Base-by-base conservation (phyloP, 2,888 invertebrate genomes). In the Piscicola geometra region DNA sequence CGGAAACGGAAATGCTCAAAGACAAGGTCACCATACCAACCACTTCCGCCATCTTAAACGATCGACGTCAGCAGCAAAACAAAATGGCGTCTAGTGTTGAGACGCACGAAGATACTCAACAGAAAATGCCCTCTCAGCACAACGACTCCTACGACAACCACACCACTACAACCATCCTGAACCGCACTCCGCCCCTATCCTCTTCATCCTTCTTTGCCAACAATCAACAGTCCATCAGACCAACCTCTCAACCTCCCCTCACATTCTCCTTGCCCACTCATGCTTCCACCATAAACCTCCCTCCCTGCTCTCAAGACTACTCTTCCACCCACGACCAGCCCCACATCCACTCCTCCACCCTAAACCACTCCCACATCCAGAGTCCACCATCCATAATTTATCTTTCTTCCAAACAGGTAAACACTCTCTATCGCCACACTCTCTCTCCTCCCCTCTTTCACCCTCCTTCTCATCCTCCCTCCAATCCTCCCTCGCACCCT, bases 1-100 rank as follows among this genome's bases (percentile, higher is more conserved):
- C 73, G 33, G 73, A 73, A 60, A 60, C 73, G 36, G 73, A 73
- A 32, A 73, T 73, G 73, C 36, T 73, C 33, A 73, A 73, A 64
- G 64, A 64, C 64, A 73, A 73, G 30, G 56, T 73, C 32, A 56
- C 73, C 5, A 64, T 73, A 21, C 60, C 73, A 52, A 73, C 73
- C 2, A 73, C 73, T 35, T 73, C 73, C 1, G 32, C 56, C n/a
- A 50, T 28, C n/a, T 60, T 73, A 1, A 52, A 73, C n/a, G 64
- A 73, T 32, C 67, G 60, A 18, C 21, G n/a, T 3, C 60, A 56
- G 60, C 60, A 56, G n/a, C 60, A 56, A 21, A 56, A 56, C 5
- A 5, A 56, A 5, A 56, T 18, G n/a, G n/a, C 3, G 15, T 3
- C 5, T 5, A 56, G 25, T 3, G 25, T 25, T 25, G 9, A 18